phyloP scores from a whole-genome alignment of 2,113 vertebrate genomes.

The Bombycilla garrulus region DNA sequence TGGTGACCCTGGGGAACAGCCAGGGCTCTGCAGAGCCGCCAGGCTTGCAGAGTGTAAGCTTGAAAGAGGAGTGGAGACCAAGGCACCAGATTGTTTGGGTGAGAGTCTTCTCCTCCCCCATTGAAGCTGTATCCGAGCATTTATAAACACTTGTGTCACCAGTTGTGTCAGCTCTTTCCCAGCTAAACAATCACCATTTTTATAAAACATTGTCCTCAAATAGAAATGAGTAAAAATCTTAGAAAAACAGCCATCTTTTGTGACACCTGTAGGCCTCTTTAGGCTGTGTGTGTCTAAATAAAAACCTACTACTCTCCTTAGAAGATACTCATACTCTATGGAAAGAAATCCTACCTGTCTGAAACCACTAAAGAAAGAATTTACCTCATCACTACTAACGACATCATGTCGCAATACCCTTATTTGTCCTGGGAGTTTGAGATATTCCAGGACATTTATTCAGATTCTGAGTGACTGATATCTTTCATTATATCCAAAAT shows the following conservation, averaged over 20 bases:
- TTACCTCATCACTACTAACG: not conserved
- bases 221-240: not conserved
- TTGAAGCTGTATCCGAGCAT: not conserved
- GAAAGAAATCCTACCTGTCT: not conserved
- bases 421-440: not conserved
- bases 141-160: not conserved
- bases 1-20: not conserved
- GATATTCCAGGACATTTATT: not conserved
- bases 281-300: not conserved
- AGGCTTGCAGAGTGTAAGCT: not conserved
- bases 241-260: not conserved
- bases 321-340: not conserved
- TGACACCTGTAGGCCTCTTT: not conserved
- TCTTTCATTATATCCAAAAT: not conserved
- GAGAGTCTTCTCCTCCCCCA: not conserved
- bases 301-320: not conserved
- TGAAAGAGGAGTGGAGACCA: not conserved
- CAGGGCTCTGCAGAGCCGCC: fast-evolving
- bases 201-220: not conserved
- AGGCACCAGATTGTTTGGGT: not conserved
- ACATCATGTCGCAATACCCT: not conserved
- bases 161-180: not conserved
- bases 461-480: not conserved
- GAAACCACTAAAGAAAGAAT: not conserved
- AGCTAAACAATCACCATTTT: not conserved